Evolutionary conservation across 2,888 invertebrate genomes (phyloP).

Genomic region (Dicranocentrus wangi): DNA sequence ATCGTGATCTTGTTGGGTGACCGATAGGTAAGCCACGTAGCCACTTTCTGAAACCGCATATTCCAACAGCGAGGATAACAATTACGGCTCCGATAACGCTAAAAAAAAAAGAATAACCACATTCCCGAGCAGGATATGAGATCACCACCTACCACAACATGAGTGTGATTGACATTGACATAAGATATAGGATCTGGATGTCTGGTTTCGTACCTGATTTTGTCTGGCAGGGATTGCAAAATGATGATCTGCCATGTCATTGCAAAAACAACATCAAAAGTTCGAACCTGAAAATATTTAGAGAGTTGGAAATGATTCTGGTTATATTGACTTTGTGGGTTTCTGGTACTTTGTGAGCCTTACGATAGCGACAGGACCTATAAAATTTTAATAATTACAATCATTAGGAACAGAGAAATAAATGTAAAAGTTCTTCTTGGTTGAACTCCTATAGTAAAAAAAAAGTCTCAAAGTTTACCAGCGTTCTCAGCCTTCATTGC

Average conservation of each 20-base stretch:
- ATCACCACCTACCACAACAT: too few species aligned
- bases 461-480: too few species aligned
- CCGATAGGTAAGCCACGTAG: constrained; percentile 63
- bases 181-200: too few species aligned
- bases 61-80: constrained; percentile 64
- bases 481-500: constrained; percentile 69
- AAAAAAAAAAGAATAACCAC: constrained; percentile 19
- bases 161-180: too few species aligned
- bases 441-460: too few species aligned
- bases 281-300: background rate
- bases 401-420: too few species aligned
- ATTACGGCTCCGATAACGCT: constrained; percentile 68
- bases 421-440: too few species aligned
- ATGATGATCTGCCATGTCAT: constrained; percentile 66
- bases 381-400: background rate
- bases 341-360: constrained; percentile 53
- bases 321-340: background rate
- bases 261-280: constrained; percentile 61
- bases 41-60: constrained; percentile 70
- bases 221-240: constrained; percentile 58
- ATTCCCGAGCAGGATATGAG: too few species aligned
- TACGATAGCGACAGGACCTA: constrained; percentile 61
- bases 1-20: constrained; percentile 51
- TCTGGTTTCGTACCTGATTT: constrained; percentile 64
- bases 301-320: background rate